phyloP scores from a whole-genome alignment of 2,113 vertebrate genomes.

The Festucalex cinctus region DNA sequence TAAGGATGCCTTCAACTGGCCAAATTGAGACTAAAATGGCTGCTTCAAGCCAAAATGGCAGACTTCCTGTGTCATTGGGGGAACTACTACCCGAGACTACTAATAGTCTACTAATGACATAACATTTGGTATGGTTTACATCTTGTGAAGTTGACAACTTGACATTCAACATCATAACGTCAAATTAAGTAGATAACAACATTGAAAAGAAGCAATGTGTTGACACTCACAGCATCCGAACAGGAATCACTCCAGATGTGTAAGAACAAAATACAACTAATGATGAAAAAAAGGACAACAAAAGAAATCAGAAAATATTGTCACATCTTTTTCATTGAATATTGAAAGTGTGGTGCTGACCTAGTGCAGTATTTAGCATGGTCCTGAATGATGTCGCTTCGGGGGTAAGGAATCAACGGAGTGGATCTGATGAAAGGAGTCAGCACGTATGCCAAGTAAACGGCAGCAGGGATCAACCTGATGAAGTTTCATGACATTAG shows the following conservation, averaged over 20 bases:
- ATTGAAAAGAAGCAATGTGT: background rate
- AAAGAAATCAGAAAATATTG: background rate
- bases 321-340: background rate
- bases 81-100: background rate
- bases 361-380: constrained; percentile 55
- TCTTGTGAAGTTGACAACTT: background rate
- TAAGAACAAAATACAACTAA: constrained; percentile 72
- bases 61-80: background rate
- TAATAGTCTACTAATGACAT: background rate
- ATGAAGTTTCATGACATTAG: background rate
- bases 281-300: constrained; percentile 12
- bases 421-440: constrained; percentile 15
- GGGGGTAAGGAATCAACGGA: background rate
- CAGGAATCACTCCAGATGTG: constrained; percentile 52
- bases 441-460: constrained; percentile 57
- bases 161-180: background rate
- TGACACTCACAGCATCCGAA: constrained; percentile 47
- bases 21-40: background rate
- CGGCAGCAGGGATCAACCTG: constrained; percentile 59
- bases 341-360: constrained; percentile 27
- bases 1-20: background rate
- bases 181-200: background rate
- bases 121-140: background rate
- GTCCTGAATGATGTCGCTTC: rapidly evolving
- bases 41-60: background rate